Base-by-base conservation (phyloP, 2,888 invertebrate species). In the Drosophila histrio region DNA sequence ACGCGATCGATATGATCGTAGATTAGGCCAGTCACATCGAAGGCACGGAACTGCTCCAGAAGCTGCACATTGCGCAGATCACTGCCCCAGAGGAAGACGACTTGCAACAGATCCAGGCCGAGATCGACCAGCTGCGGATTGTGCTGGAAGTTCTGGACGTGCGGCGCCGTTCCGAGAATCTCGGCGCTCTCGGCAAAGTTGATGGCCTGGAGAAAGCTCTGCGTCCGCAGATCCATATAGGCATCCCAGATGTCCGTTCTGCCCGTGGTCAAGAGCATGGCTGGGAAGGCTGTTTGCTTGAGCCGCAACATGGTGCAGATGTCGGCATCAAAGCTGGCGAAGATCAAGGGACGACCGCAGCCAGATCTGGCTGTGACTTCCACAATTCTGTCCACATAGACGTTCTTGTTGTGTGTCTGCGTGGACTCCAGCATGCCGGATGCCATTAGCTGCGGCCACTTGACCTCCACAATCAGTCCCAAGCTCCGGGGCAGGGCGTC, bases 221-320 rank as follows among this genome's bases (percentile, higher is more conserved):
- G 94, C 72, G 97, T 96, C 24, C 98, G 90, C 0, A 96, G 94
- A 92, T 99, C 98, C 58, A 94, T 94, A 90, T 97, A 98, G 5
- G 95, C 94, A 46, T 95, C 94, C 90, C 90, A 90, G 2, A 77
- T 79, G 3, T 63, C 49, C 0, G 80, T 77, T 13, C 70, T 54
- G 1, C 91, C 91, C 6, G 79, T 75, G 15, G 79, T 89, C 72
- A 99, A 93, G 89, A 99, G 97, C 93, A 99, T 94, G 1, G 98
- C 97, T 0, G 99, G 99, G 91, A 97, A 99, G 84, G 96, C 96
- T 91, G 98, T 98, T 92, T 99, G 99, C 90, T 99, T 99, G 71
- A 96, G 92, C 3, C 97, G 94, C 68, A 99, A 93, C 97, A 98
- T 96, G 2, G 96, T 94, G 91, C 98, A 99, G 71, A 98, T 96